Conservation (phyloP, 2,113 vertebrate species). For the Empidonax traillii region DNA sequence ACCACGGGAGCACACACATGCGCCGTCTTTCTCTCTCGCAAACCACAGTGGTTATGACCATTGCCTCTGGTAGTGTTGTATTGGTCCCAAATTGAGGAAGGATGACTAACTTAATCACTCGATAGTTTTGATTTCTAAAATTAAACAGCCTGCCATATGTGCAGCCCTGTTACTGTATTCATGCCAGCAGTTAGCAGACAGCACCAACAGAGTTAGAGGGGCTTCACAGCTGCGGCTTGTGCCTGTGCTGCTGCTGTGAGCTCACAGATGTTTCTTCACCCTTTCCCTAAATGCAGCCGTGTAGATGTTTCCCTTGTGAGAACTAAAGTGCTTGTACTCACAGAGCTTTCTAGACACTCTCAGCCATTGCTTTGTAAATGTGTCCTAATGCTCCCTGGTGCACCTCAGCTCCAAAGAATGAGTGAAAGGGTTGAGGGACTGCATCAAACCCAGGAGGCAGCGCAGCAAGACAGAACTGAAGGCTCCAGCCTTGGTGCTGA, state of each 20-base stretch:
- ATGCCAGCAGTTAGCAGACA: conserved; percentile 39
- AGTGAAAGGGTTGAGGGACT: background rate
- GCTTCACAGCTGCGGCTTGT: background rate
- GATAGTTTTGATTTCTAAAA: conserved; percentile 70
- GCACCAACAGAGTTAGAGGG: background rate
- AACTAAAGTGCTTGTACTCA: background rate
- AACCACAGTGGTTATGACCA: conserved; percentile 53
- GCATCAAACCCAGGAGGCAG: background rate
- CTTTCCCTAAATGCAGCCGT: background rate
- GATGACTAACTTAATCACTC: conserved; percentile 60
- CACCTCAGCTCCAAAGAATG: rapidly evolving
- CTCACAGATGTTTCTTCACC: background rate
- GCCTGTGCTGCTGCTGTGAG: background rate
- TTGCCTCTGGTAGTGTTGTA: conserved; percentile 55
- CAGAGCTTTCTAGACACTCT: background rate
- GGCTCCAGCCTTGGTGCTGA: background rate
- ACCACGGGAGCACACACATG: rapidly evolving
- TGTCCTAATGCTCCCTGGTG: background rate
- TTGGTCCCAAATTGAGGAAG: conserved; percentile 65
- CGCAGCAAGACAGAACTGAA: background rate
- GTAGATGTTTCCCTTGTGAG: background rate
- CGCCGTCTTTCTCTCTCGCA: background rate
- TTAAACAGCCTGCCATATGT: conserved; percentile 68
- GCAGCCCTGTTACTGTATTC: conserved; percentile 45
- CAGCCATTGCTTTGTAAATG: background rate